phyloP scores from a whole-genome alignment of 2,113 vertebrate genomes.

The Pogona vitticeps region DNA sequence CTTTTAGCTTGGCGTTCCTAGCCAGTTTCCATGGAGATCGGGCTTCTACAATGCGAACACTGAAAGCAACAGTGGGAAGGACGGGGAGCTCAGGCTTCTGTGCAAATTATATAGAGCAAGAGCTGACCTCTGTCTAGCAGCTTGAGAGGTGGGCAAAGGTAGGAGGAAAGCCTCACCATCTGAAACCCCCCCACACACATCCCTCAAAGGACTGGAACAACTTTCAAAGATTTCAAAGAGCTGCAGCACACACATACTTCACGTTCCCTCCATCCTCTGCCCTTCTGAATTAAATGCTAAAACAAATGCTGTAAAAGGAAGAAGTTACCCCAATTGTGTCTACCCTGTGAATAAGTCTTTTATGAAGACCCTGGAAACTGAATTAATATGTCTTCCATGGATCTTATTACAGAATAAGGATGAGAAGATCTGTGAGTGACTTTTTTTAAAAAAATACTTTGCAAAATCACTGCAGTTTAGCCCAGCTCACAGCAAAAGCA shows the following conservation, averaged over 20 bases:
- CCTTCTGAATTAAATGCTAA: slow-evolving; percentile 44
- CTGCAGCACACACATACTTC: slow-evolving; percentile 40
- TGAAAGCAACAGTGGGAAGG: slow-evolving; percentile 27
- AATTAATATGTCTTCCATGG: fast-evolving
- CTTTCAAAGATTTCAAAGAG: slow-evolving; percentile 39
- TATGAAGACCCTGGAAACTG: slow-evolving; percentile 7
- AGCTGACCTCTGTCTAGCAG: slow-evolving; percentile 33
- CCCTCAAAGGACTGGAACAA: slow-evolving; percentile 28
- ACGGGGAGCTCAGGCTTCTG: slow-evolving; percentile 27
- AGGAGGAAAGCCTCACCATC: not conserved
- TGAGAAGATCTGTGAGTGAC: not conserved
- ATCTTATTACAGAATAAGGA: fast-evolving
- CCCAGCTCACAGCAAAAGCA: slow-evolving; percentile 49
- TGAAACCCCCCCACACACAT: not conserved
- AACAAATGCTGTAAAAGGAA: slow-evolving; percentile 5
- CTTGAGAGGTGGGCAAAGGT: slow-evolving; percentile 19
- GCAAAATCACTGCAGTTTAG: not conserved
- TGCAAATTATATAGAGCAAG: slow-evolving; percentile 11
- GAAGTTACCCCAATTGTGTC: not conserved
- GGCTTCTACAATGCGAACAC: slow-evolving; percentile 25
- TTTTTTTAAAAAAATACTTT: not conserved
- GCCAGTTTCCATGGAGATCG: not conserved
- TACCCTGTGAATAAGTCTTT: not conserved
- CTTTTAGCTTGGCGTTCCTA: slow-evolving; percentile 10
- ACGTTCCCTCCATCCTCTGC: not conserved